phyloP scores from a whole-genome alignment of 2,888 invertebrate genomes.

The Deilephila elpenor region DNA sequence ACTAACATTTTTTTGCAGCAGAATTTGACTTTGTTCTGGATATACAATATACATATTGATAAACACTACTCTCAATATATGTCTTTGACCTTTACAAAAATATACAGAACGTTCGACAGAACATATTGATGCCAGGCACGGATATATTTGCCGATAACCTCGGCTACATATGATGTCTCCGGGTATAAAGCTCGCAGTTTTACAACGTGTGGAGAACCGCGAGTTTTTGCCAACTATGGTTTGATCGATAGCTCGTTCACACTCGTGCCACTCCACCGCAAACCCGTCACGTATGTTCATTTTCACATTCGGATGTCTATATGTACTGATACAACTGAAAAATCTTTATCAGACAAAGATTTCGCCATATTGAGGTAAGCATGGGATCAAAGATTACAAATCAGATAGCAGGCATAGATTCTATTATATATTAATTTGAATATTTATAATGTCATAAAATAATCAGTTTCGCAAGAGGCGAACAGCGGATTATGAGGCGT shows the following conservation, averaged over 20 bases:
- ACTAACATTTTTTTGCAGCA: no score
- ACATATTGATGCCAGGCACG: background rate
- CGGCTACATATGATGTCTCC: background rate
- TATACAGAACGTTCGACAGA: background rate
- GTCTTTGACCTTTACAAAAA: conserved; percentile 3
- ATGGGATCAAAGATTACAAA: no score
- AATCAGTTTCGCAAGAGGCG: no score
- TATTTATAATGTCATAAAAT: no score
- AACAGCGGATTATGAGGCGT: no score
- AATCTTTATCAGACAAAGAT: background rate
- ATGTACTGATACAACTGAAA: background rate
- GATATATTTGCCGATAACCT: background rate
- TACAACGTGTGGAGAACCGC: conserved; percentile 16
- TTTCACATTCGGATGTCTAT: conserved; percentile 22
- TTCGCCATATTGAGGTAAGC: no score
- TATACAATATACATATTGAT: no score
- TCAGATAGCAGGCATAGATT: no score
- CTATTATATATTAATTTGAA: no score
- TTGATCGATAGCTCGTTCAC: conserved; percentile 68
- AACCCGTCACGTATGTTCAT: conserved; percentile 46
- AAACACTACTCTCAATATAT: background rate
- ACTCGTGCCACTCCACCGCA: conserved; percentile 59
- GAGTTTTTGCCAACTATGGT: conserved; percentile 49
- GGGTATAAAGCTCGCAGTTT: conserved; percentile 15
- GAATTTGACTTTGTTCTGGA: no score